Conservation (phyloP, 2,797 vertebrate genomes). For the Gila robusta region DNA sequence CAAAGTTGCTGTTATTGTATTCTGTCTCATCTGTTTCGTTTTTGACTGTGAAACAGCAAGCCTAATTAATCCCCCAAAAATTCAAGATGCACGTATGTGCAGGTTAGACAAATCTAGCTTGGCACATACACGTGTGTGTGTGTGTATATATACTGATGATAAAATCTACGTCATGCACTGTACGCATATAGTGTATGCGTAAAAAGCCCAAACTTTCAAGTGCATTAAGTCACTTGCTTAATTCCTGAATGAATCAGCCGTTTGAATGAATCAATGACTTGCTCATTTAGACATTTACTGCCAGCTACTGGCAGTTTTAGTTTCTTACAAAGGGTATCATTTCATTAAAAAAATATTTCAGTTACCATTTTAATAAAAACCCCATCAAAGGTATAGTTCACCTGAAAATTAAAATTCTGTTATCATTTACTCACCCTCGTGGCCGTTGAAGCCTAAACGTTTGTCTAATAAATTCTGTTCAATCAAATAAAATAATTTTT, state of each 20-base stretch:
- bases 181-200: too few species aligned
- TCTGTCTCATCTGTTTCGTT: too few species aligned
- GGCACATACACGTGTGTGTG: too few species aligned
- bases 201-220: not conserved
- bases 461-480: not conserved
- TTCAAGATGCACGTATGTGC: too few species aligned
- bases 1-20: too few species aligned
- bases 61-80: too few species aligned
- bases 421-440: not conserved
- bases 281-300: not conserved
- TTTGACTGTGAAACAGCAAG: too few species aligned
- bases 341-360: not conserved
- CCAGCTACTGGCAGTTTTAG: not conserved
- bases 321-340: not conserved
- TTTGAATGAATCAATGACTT: not conserved
- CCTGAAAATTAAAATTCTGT: not conserved
- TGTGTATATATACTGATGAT: too few species aligned
- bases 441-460: not conserved
- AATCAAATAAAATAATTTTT: not conserved
- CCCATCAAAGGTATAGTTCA: not conserved
- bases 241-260: not conserved
- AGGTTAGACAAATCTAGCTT: too few species aligned
- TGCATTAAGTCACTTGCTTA: not conserved
- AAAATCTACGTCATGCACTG: too few species aligned
- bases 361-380: not conserved